Evolutionary conservation across 2,888 invertebrate genomes (phyloP), one percentile per base, ranked within the genome.

Genomic region (Podabrus alpinus): DNA sequence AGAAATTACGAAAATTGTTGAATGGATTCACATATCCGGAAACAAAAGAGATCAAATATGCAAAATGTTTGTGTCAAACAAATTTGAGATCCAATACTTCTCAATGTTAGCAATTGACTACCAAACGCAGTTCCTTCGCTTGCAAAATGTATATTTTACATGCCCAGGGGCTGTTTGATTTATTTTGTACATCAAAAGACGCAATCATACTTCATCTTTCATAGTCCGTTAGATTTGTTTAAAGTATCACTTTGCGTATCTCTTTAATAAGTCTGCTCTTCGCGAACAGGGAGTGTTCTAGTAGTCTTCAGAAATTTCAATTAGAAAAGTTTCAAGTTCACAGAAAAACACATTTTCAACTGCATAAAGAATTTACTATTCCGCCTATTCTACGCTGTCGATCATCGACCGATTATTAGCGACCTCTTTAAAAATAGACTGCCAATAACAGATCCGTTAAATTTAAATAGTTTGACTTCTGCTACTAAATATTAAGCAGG

Each of bases 201-300:
- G 79, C 81, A 79, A 81, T 80, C 79, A 78, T 80, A 80, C 78
- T 79, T 76, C 75, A 78, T 77, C 81, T 80, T 80, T 80, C 77
- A 79, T 78, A 75, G 74, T 76, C 77, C 77, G 79, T 79, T 81
- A 76, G 67, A 62, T 29, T 67, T 74, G 67, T 74, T 74, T 17
- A 74, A 45, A 45, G 45, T 45, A 45, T 45, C 45, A 45, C 45
- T 45, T 45, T 45, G 45, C 45, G n/a, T n/a, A 45, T 45, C 45
- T 45, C 24, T 45, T 45, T 45, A 45, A 45, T 45, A 45, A 45
- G 45, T 45, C n/a, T 7, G n/a, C 45, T 45, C n/a, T 45, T 45
- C 13, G 45, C 2, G 45, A 45, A 45, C n/a, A 5, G n/a, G 3
- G n/a, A 13, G n/a, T 45, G 7, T n/a, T n/a, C 45, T n/a, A 13